Percentiles rank a stretch among this genome's conserved stretches.
Conservation (phyloP, 2,888 invertebrate genomes). For the Loripinus fragilis region DNA sequence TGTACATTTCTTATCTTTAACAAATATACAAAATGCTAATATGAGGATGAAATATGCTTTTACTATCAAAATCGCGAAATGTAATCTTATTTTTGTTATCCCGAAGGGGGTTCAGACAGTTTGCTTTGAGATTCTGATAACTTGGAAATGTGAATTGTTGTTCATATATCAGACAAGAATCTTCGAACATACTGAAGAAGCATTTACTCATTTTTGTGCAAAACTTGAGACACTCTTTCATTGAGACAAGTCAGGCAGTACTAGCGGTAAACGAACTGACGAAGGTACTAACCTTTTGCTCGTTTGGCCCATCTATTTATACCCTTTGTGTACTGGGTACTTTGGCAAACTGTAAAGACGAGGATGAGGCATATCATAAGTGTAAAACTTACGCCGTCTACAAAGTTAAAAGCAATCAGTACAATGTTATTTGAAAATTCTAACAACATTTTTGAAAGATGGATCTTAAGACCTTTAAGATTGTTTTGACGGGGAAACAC, state of each 20-base stretch:
- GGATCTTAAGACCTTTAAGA: too few relatives aligned
- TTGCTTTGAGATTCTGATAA: background rate
- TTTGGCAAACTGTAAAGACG: too few relatives aligned
- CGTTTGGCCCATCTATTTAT: too few relatives aligned
- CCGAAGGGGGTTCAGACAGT: constrained; percentile 9
- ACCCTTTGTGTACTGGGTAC: too few relatives aligned
- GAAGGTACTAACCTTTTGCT: too few relatives aligned
- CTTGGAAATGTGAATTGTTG: background rate
- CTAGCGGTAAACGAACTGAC: background rate
- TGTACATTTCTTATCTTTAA: background rate
- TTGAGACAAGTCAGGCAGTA: background rate
- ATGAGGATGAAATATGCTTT: constrained; percentile 4
- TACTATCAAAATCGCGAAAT: background rate
- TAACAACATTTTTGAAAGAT: too few relatives aligned
- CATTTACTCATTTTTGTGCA: background rate
- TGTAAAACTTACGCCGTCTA: too few relatives aligned
- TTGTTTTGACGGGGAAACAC: too few relatives aligned
- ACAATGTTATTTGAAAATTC: too few relatives aligned
- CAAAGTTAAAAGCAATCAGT: too few relatives aligned
- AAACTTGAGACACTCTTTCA: background rate
- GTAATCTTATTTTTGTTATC: background rate
- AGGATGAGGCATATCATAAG: too few relatives aligned
- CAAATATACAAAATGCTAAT: constrained; percentile 3
- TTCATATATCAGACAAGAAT: background rate
- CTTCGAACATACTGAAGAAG: background rate